Evolutionary conservation across 2,113 vertebrate genomes (phyloP).

Genomic region (Zapus hudsonius): DNA sequence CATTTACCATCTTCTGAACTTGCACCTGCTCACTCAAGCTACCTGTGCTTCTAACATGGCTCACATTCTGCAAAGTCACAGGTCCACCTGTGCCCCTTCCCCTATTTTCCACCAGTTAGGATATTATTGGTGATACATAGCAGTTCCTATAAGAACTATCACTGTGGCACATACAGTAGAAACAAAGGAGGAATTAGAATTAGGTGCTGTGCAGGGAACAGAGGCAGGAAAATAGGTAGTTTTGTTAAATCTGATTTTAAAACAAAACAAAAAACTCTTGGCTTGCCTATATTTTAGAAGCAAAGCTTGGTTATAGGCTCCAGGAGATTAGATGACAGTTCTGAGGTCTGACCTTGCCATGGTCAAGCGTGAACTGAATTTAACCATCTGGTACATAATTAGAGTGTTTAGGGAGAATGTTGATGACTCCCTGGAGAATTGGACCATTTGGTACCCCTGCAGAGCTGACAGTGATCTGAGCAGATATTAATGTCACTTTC

Average conservation of each 20-base stretch:
- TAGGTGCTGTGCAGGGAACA: background rate
- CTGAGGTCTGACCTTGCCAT: slow-evolving; percentile 58
- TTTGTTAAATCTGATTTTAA: slow-evolving; percentile 30
- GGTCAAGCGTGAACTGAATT: background rate
- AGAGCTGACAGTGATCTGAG: background rate
- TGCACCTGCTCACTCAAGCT: background rate
- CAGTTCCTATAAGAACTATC: background rate
- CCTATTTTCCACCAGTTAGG: background rate
- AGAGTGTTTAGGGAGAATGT: background rate
- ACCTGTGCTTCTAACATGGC: background rate
- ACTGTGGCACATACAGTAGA: background rate
- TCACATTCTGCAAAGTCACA: background rate
- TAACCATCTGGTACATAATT: slow-evolving; percentile 65
- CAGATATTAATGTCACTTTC: slow-evolving; percentile 6
- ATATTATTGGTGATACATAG: background rate
- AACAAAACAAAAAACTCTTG: background rate
- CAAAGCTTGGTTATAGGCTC: background rate
- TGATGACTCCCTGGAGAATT: slow-evolving; percentile 45
- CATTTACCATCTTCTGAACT: background rate
- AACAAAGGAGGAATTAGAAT: slow-evolving; percentile 1
- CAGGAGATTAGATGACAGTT: background rate
- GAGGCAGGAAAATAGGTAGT: background rate
- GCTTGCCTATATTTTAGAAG: slow-evolving; percentile 3
- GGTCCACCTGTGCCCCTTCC: background rate
- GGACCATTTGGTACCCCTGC: background rate